phyloP scores from a whole-genome alignment of 30 jellyfish, hydroid and myxozoan genomes.

The Aurelia sp. region DNA sequence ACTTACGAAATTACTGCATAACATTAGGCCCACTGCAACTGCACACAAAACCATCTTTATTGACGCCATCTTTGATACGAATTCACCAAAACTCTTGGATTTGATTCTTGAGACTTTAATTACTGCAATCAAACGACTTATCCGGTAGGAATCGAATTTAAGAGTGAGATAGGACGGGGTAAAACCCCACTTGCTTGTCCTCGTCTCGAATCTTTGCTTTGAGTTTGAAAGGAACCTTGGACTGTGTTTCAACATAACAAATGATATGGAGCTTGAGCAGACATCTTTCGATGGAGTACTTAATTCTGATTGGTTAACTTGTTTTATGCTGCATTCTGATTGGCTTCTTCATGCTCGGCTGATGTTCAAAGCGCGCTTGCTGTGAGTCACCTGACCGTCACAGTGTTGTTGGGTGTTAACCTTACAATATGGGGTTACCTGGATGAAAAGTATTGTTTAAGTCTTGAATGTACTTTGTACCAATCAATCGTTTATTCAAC shows the following conservation, averaged over 20 bases:
- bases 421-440: no score
- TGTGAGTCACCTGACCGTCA: conserved; percentile 46
- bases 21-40: no score
- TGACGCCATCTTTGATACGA: no score
- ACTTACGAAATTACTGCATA: no score
- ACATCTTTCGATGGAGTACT: not conserved
- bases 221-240: conserved; percentile 8
- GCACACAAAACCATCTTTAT: no score
- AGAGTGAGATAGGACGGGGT: conserved; percentile 2
- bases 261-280: not conserved
- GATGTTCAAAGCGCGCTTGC: conserved; percentile 8
- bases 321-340: not conserved
- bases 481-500: not conserved
- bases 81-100: not conserved
- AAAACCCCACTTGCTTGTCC: not conserved
- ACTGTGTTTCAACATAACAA: not conserved
- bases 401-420: conserved; percentile 12
- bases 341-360: conserved; percentile 10
- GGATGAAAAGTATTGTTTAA: not conserved
- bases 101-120: not conserved
- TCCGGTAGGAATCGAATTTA: not conserved
- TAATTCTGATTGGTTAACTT: not conserved
- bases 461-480: not conserved
- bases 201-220: not conserved
- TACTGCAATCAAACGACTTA: not conserved